A percentile compares a stretch with the other conserved stretches of the same genome.
These are phyloP conservation scores for Meiosimyza platycephala DNA, from an alignment of 2,888 invertebrate genomes.

Conservation along the genomic window DNA sequence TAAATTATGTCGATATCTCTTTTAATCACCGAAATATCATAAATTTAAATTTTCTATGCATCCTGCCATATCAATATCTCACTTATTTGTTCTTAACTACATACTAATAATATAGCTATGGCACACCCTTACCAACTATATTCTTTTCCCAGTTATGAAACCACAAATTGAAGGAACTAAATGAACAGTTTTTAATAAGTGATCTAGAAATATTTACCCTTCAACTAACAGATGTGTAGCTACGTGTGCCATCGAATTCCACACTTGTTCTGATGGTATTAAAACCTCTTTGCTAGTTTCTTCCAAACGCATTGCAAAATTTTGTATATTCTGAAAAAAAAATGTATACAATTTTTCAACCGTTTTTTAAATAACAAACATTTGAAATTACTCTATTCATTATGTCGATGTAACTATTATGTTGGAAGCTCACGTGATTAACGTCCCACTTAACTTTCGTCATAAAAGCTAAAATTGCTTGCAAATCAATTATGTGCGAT, in stretches of 20 bases:
- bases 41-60: too few species aligned
- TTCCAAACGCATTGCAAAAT: conserved; percentile 82
- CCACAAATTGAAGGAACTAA: not conserved
- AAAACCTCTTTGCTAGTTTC: conserved; percentile 78
- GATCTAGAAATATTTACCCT: conserved; percentile 71
- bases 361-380: not conserved
- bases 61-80: too few species aligned
- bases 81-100: too few species aligned
- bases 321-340: conserved; percentile 69
- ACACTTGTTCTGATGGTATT: conserved; percentile 79
- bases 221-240: conserved; percentile 91
- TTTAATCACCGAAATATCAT: too few species aligned
- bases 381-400: conserved; percentile 71
- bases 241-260: conserved; percentile 89
- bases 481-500: conserved; percentile 81
- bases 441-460: conserved; percentile 95
- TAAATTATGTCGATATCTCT: too few species aligned
- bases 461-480: conserved; percentile 84
- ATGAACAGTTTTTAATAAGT: not conserved
- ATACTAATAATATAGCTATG: too few species aligned
- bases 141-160: too few species aligned
- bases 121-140: too few species aligned
- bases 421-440: conserved; percentile 94
- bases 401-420: conserved; percentile 88
- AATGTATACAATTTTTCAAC: not conserved